phyloP scores from a whole-genome alignment of 2,888 invertebrate species.

The Andricus curvator region DNA sequence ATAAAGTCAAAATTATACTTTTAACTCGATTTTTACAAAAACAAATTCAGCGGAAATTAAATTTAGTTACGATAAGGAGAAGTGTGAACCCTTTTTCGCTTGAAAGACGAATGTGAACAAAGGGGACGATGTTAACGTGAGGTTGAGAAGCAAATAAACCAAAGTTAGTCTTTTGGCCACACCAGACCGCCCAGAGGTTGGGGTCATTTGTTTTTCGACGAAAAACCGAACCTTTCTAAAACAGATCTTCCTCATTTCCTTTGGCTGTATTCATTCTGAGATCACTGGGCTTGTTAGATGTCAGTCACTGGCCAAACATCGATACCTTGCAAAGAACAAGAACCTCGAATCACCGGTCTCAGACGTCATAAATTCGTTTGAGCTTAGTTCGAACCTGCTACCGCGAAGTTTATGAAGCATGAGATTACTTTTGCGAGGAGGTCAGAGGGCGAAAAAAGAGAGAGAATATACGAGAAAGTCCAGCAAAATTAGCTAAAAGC shows the following conservation, averaged over 20 bases:
- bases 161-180: constrained; percentile 50
- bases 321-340: constrained; percentile 42
- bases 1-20: background rate
- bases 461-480: constrained; percentile 44
- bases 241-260: constrained; percentile 38
- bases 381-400: constrained; percentile 61
- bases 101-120: constrained; percentile 32
- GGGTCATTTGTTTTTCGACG: constrained; percentile 36
- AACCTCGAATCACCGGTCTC: constrained; percentile 53
- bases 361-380: constrained; percentile 61
- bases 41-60: background rate
- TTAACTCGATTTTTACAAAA: background rate
- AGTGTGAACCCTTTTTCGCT: constrained; percentile 42
- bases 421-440: constrained; percentile 66
- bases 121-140: constrained; percentile 29
- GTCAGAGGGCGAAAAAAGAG: constrained; percentile 46
- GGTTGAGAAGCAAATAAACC: constrained; percentile 26
- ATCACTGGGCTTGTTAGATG: constrained; percentile 28
- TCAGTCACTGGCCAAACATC: constrained; percentile 35
- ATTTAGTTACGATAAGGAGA: constrained; percentile 47
- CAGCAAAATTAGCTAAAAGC: constrained; percentile 48
- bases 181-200: constrained; percentile 41
- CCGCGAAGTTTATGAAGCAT: constrained; percentile 66
- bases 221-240: constrained; percentile 34
- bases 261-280: constrained; percentile 16